Evolutionary conservation across 2,113 vertebrate genomes (phyloP).

Genomic region (Nematolebias whitei): DNA sequence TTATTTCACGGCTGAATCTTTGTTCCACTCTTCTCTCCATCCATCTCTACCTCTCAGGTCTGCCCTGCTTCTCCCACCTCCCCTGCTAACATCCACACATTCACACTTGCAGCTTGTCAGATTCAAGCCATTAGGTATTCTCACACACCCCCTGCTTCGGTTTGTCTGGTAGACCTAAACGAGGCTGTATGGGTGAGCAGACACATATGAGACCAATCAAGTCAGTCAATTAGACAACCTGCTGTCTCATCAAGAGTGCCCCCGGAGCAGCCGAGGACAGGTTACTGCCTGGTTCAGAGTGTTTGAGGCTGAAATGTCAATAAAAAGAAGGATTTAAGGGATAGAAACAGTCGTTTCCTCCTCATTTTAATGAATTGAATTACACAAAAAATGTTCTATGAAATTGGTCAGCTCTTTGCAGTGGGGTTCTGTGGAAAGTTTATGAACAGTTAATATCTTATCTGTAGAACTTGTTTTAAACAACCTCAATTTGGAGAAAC

Average conservation of each 20-base stretch:
- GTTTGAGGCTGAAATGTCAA: too few species aligned
- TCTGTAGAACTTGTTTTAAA: too few species aligned
- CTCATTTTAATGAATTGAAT: too few species aligned
- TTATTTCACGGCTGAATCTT: not conserved
- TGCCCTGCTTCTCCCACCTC: not conserved
- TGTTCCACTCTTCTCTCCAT: not conserved
- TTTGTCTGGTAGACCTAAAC: slow-evolving; percentile 39
- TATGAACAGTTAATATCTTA: too few species aligned
- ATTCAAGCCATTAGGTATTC: slow-evolving; percentile 27
- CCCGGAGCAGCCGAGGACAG: slow-evolving; percentile 42
- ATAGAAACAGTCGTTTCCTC: too few species aligned
- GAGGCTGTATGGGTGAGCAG: slow-evolving; percentile 44
- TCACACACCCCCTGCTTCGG: slow-evolving; percentile 3
- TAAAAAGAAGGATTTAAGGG: too few species aligned
- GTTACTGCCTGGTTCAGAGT: too few species aligned
- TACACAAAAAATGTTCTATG: too few species aligned
- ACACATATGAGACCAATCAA: slow-evolving; percentile 58
- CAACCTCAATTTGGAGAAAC: too few species aligned
- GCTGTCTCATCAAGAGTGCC: slow-evolving; percentile 47
- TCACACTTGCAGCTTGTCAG: slow-evolving; percentile 18
- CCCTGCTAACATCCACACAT: not conserved
- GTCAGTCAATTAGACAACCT: slow-evolving; percentile 66
- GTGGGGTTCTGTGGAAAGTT: too few species aligned
- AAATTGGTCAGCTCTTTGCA: not conserved
- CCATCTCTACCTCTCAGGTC: not conserved